Percentiles rank a stretch among this genome's conserved stretches.
Conservation (phyloP, 2,113 vertebrate genomes). For the Mirounga angustirostris region DNA sequence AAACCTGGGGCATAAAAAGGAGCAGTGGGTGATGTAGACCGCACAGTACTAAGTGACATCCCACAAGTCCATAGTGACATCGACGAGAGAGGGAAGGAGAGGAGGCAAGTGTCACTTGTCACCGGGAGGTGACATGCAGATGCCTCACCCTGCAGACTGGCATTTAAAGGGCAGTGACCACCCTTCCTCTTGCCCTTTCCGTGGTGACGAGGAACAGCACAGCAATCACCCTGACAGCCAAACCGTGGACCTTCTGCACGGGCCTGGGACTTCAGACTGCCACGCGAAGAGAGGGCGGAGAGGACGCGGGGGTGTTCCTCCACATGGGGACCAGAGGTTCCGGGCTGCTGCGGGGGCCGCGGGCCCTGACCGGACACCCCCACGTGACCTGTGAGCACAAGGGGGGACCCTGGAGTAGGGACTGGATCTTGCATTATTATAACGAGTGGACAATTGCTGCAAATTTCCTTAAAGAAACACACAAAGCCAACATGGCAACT, state of each 20-base stretch:
- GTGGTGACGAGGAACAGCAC: neutral
- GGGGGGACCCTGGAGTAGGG: no score
- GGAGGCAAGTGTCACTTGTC: neutral
- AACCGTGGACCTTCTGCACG: no score
- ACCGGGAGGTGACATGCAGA: neutral
- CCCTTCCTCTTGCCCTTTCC: neutral
- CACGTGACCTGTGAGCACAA: fast-evolving
- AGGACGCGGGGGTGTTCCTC: no score
- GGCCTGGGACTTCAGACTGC: no score
- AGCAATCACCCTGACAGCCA: no score
- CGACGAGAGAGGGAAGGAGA: no score
- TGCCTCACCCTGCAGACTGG: neutral
- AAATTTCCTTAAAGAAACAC: neutral
- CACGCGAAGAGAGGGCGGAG: no score
- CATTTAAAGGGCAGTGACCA: neutral
- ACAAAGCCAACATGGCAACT: neutral
- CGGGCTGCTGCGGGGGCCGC: no score
- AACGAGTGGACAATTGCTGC: fast-evolving
- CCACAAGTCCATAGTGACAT: neutral
- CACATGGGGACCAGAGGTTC: no score
- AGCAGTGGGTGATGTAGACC: neutral
- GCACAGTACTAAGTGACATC: neutral
- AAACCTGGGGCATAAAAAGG: neutral
- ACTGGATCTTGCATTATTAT: neutral
- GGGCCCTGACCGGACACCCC: no score